Evolutionary conservation across 2,797 vertebrate genomes (phyloP).

Genomic region (Microcaecilia unicolor): DNA sequence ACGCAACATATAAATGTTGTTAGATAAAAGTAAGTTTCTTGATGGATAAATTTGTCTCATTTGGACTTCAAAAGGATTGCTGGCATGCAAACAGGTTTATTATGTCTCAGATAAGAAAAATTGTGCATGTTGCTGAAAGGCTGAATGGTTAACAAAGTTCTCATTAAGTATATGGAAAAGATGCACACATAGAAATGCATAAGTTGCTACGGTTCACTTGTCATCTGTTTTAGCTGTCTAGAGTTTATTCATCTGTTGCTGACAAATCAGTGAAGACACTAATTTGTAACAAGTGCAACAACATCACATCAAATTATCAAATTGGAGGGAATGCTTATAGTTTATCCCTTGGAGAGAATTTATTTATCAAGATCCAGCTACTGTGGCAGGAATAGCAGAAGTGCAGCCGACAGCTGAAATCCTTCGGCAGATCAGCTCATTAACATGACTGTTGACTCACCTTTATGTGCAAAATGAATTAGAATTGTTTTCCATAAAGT

Average conservation of each 20-base stretch:
- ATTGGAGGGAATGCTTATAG: conserved; percentile 7
- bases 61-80: too few species aligned
- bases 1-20: too few species aligned
- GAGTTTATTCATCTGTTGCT: conserved; percentile 9
- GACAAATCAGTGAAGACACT: conserved; percentile 37
- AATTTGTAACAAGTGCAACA: conserved; percentile 34
- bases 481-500: neutral
- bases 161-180: neutral
- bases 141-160: neutral
- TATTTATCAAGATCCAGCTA: conserved; percentile 18
- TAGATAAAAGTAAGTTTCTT: too few species aligned
- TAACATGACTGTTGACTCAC: neutral
- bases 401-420: neutral
- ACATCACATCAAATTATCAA: conserved; percentile 31
- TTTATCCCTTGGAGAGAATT: conserved; percentile 18
- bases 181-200: neutral
- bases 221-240: conserved; percentile 6
- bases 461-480: neutral
- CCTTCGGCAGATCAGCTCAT: neutral
- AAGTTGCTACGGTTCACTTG: conserved; percentile 21
- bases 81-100: too few species aligned
- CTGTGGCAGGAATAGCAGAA: conserved; percentile 11
- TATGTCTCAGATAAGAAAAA: neutral
- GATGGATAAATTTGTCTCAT: too few species aligned
- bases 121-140: neutral